Conservation (phyloP, 2,797 vertebrate genomes). For the Setipinna tenuifilis region DNA sequence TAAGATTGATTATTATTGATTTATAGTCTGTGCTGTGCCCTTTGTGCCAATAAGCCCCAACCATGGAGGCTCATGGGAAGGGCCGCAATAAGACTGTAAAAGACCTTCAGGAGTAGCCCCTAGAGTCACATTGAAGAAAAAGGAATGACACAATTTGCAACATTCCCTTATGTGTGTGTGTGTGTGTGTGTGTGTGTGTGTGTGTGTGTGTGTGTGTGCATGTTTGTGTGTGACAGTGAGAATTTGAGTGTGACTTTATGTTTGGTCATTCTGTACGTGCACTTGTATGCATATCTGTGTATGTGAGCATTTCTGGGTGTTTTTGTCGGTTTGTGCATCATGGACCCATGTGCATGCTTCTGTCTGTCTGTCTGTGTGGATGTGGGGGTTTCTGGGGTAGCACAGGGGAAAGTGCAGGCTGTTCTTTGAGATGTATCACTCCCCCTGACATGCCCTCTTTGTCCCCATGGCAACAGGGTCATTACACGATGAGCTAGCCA, state of each 20-base stretch:
- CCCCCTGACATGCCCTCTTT: constrained; percentile 43
- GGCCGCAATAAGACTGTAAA: not conserved
- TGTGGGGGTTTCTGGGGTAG: not conserved
- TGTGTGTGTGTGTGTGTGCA: not conserved
- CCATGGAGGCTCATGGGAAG: constrained; percentile 25
- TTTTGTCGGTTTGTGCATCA: constrained; percentile 19
- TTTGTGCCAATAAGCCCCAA: constrained; percentile 21
- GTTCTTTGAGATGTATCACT: constrained; percentile 49
- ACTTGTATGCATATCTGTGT: not conserved
- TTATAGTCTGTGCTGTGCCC: not conserved
- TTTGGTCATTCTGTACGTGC: too few species aligned
- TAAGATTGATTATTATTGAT: constrained; percentile 31
- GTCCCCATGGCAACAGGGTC: constrained; percentile 55
- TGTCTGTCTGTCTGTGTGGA: too few species aligned
- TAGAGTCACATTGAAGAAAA: not conserved
- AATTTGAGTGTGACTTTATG: not conserved
- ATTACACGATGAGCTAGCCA: constrained; percentile 49
- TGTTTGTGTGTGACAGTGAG: not conserved
- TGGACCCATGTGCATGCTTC: too few species aligned
- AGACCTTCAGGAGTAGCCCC: not conserved
- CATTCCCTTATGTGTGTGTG: not conserved
- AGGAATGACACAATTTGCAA: not conserved
- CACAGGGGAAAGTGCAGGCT: constrained; percentile 1
- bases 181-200: constrained; percentile 13
- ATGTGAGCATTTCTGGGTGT: constrained; percentile 21